Base-by-base conservation (phyloP, 92 coral and sea anemone genomes). In the Phenganax subtilis region DNA sequence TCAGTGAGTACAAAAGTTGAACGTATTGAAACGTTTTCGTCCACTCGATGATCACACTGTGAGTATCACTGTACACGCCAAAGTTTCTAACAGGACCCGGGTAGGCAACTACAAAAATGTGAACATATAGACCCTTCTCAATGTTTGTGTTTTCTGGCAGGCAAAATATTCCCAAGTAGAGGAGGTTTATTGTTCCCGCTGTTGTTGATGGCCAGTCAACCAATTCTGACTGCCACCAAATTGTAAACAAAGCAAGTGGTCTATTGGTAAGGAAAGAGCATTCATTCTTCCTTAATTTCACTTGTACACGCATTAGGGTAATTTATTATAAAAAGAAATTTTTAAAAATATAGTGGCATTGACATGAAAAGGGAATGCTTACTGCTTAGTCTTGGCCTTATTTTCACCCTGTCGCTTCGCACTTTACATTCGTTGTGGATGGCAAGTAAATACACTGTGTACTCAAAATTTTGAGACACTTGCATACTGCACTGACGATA, bases 321-420 rank as follows among this genome's bases (percentile, higher is more conserved):
- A 60, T 61, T 3, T 14, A 25, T 14, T 6, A 17, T 61, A 61
- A 12, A 61, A 17, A 5, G 67, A 58, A n/a, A 1, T n/a, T 1
- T 61, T 61, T 28, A 61, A 28, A 61, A 17, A 61, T 7, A 61
- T 15, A 31, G n/a, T 28, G 14, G 7, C 9, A 17, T 1, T 7
- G 15, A 59, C 7, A 12, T 14, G 65, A 7, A 14, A 59, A 30
- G 52, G 52, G n/a, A 44, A 4, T 75, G 55, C 80, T 52, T 28
- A 75, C 80, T 54, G 62, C 62, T 75, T 27, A 75, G 10, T 14
- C 58, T 27, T 27, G 80, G 80, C n/a, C 20, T 76, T 11, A 76
- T 76, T 76, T 57, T 51, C 67, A 56, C 81, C n/a, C 0, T 10
- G 7, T 76, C 69, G 29, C 81, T 37, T 10, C 16, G 27, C 62